Evolutionary conservation across 2,113 vertebrate species (phyloP), one percentile per base, ranked within the genome.

Genomic region (Upupa epops): DNA sequence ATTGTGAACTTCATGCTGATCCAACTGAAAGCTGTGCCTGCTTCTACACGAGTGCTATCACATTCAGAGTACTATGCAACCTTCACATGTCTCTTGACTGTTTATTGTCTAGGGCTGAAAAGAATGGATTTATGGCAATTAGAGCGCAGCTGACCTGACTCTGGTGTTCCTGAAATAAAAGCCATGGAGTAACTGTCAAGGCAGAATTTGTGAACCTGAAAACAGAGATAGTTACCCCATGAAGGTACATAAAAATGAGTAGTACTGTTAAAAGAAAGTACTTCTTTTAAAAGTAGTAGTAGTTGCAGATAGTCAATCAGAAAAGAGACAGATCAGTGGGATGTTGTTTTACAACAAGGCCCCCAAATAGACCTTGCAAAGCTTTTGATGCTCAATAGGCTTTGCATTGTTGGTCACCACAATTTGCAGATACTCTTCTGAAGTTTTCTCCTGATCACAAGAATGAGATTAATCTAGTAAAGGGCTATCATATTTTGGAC

Each of bases 371-470:
- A 15, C 40, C 40, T 42, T 42, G 15, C 40, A 42, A 15, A 83
- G 77, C 26, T 82, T 59, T 45, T 60, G 49, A 21, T 83, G 36
- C 26, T 45, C 40, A 42, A 15, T 1, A 15, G 71, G 48, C 48
- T 88, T 68, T 64, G 36, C 56, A 46, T 40, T 42, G 26, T 31
- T 46, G 36, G 69, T 66, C 42, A 17, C 29, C 51, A 12, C 21
- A 15, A 1, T 68, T 56, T 60, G 37, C 59, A 81, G 65, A 6
- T 70, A 8, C 24, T 29, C 5, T 29, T 89, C 17, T n/a, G 34
- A 26, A 12, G 6, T 6, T 17, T 82, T 34, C n/a, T 59, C 0
- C 0, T 54, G 73, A 12, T 61, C 36, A 0, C 17, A 0, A 2
- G 15, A 31, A 13, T 42, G 37, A 31, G 69, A 5, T 36, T 11